Base-by-base conservation (phyloP, 1,140 invertebrate species). In the Bombyx mandarina region DNA sequence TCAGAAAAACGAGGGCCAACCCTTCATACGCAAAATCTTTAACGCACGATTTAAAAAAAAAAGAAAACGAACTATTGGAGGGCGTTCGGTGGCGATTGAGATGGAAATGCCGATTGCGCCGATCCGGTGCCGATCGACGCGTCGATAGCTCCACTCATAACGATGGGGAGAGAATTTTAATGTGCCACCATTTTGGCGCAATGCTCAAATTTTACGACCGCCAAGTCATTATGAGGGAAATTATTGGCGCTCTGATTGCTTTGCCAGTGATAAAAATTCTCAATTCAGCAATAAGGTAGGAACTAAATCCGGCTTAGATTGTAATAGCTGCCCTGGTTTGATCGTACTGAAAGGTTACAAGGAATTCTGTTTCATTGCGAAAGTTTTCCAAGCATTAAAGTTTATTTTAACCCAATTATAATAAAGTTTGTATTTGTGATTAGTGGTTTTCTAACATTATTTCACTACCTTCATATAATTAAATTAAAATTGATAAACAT, bases 191-290 rank as follows among this genome's bases (percentile, higher is more conserved):
- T 87, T 87, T 85, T 85, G 82, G 82, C 82, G 82, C 83, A 83
- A 83, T 82, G 82, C 82, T 85, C 82, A 85, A 86, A 86, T 86
- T 86, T 86, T 86, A 86, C 78, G 83, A 84, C 74, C 80, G 62
- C 72, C 61, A 62, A 82, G 82, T 86, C 82, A 85, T 87, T 85
- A 86, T 86, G 83, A 87, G 76, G 80, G 83, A 85, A 87, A 87
- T 87, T 85, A 83, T 87, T 82, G 82, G 83, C 82, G 75, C 79
- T 82, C 82, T 87, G 84, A 87, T 85, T 87, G 82, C 84, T 81
- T 81, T 79, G 71, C 74, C 80, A 73, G 84, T 87, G 82, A 87
- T 87, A 87, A 87, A 87, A 87, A 85, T 87, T 85, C 80, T 85
- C 78, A 79, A 82, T 79, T 76, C 76, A 77, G 82, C 84, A 80